These are phyloP conservation scores for Perizoma flavofasciatum DNA, from an alignment of 2,888 invertebrate species.

Conservation along the genomic window DNA sequence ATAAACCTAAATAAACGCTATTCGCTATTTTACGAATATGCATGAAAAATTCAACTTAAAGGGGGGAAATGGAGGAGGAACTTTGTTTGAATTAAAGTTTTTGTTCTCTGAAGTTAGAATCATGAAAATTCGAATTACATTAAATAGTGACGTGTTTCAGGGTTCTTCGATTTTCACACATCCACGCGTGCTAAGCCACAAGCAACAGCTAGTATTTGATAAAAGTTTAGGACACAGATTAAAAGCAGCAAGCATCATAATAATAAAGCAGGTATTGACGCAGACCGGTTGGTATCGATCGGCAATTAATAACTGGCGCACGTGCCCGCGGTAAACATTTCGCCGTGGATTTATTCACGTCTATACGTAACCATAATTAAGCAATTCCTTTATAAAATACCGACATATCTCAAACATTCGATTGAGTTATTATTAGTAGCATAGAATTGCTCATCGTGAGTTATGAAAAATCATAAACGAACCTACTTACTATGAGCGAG, in stretches of 20 bases:
- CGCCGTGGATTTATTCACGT: constrained; percentile 59
- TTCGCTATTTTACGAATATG: too few relatives aligned
- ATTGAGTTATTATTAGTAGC: constrained; percentile 68
- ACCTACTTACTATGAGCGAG: too few relatives aligned
- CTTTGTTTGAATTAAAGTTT: too few relatives aligned
- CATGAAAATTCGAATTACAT: too few relatives aligned
- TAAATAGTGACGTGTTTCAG: too few relatives aligned
- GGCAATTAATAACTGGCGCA: constrained; percentile 58
- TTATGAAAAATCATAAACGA: too few relatives aligned
- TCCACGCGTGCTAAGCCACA: background rate
- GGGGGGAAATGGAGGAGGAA: too few relatives aligned
- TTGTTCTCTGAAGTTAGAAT: too few relatives aligned
- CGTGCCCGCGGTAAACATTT: constrained; percentile 59
- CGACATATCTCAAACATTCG: constrained; percentile 59
- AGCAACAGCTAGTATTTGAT: constrained; percentile 6
- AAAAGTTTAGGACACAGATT: constrained; percentile 2
- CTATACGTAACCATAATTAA: constrained; percentile 65
- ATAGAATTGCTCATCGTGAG: too few relatives aligned
- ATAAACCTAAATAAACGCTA: too few relatives aligned
- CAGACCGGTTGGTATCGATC: constrained; percentile 18
- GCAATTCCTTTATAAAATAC: constrained; percentile 66
- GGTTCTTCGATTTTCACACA: background rate
- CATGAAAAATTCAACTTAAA: too few relatives aligned
- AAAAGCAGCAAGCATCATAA: constrained; percentile 32
- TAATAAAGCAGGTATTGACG: constrained; percentile 32